Evolutionary conservation across 2,797 vertebrate genomes (phyloP).

Genomic region (Sebastolobus altivelis): DNA sequence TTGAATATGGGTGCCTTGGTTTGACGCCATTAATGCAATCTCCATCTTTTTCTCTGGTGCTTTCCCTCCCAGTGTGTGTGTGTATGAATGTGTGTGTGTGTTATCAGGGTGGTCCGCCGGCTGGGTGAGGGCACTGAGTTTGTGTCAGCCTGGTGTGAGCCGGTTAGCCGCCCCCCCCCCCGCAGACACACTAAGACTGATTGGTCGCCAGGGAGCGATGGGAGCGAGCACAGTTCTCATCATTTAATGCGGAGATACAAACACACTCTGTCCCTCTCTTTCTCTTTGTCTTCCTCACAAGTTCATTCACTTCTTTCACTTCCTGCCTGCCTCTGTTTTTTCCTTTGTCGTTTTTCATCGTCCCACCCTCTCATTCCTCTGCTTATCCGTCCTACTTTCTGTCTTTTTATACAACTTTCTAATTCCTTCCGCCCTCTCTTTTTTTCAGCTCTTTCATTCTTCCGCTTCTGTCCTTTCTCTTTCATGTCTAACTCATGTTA

Average conservation of each 20-base stretch:
- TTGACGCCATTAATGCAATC: conserved; percentile 48
- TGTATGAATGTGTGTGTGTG: conserved; percentile 25
- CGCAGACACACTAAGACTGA: conserved; percentile 65
- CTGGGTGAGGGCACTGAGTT: conserved; percentile 82
- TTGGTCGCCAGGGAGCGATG: conserved; percentile 72
- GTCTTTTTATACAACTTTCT: not conserved
- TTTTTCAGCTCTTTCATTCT: not conserved
- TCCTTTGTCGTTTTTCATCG: not conserved
- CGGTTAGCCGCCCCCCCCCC: conserved; percentile 72
- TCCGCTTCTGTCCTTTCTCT: not conserved
- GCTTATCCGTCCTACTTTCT: not conserved
- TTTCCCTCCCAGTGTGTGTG: conserved; percentile 29
- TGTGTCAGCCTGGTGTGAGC: conserved; percentile 83
- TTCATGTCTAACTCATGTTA: not conserved
- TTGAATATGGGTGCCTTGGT: conserved; percentile 37
- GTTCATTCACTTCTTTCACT: conserved; percentile 44
- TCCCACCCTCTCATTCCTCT: not conserved
- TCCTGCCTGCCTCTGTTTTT: conserved; percentile 35
- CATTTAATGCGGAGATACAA: conserved; percentile 64
- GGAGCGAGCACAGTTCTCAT: conserved; percentile 72
- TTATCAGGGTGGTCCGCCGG: conserved; percentile 67
- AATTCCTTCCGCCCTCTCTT: not conserved
- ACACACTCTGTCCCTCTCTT: conserved; percentile 44
- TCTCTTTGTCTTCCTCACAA: conserved; percentile 42
- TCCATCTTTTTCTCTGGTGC: conserved; percentile 23